Evolutionary conservation across 2,113 vertebrate species (phyloP).

Genomic region (Paraplagusia blochii): DNA sequence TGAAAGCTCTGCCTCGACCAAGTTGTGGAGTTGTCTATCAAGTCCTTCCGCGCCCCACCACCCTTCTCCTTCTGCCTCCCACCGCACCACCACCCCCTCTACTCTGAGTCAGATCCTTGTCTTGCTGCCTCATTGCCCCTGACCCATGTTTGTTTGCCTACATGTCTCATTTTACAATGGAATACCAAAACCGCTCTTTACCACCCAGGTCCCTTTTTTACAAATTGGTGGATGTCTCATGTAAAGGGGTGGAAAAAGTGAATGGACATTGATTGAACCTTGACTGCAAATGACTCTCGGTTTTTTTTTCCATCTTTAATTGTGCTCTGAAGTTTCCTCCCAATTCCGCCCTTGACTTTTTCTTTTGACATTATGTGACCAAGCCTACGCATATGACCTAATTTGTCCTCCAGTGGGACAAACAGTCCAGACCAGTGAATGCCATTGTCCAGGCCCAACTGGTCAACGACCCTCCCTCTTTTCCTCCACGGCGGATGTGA

Average conservation of each 20-base stretch:
- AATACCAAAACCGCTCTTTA: constrained; percentile 41
- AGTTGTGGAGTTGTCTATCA: constrained; percentile 76
- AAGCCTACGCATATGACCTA: constrained; percentile 10
- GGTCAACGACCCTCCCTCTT: constrained; percentile 51
- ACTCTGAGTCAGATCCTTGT: constrained; percentile 57
- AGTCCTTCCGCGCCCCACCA: constrained; percentile 52
- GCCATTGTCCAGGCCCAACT: constrained; percentile 35
- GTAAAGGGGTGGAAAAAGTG: constrained; percentile 12
- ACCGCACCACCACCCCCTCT: constrained; percentile 17
- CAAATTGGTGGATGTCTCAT: constrained; percentile 11
- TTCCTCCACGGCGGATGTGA: constrained; percentile 51
- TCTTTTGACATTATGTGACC: constrained; percentile 1
- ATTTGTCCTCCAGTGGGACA: constrained; percentile 11
- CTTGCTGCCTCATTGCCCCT: constrained; percentile 62
- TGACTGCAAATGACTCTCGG: not conserved
- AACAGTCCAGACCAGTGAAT: constrained; percentile 28
- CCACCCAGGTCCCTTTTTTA: constrained; percentile 29
- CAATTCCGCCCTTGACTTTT: not conserved
- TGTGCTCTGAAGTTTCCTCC: not conserved
- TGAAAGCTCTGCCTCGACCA: constrained; percentile 75
- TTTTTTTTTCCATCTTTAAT: not conserved
- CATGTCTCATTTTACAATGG: constrained; percentile 62
- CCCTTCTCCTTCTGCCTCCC: constrained; percentile 38
- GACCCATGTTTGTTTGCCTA: constrained; percentile 71
- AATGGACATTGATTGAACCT: not conserved